Conservation (phyloP, 2,113 vertebrate genomes). For the Limanda limanda region DNA sequence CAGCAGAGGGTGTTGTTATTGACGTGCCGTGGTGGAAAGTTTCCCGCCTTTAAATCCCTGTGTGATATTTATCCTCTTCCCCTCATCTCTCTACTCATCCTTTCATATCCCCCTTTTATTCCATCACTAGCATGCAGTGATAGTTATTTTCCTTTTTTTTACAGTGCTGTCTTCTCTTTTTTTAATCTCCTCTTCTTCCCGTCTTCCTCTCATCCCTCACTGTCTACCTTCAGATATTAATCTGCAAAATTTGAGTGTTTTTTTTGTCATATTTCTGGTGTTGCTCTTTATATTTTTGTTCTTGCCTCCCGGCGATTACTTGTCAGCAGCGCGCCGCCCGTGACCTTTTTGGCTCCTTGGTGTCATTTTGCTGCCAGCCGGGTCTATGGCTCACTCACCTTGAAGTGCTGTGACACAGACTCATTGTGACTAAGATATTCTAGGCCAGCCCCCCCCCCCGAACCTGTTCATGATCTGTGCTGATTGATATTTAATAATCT, state of each 20-base stretch:
- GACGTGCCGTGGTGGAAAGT: constrained; percentile 4
- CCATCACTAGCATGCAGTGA: not conserved
- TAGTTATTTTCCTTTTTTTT: constrained; percentile 1
- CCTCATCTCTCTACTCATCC: constrained; percentile 17
- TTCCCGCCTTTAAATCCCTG: constrained; percentile 47
- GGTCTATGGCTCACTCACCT: not conserved
- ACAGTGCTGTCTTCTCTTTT: not conserved
- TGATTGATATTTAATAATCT: not conserved
- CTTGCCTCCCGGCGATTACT: not conserved
- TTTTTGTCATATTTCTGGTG: not conserved
- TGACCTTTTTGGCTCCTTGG: not conserved
- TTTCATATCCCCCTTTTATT: constrained; percentile 15
- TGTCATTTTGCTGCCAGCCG: not conserved
- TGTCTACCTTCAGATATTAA: not conserved
- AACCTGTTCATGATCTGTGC: not conserved
- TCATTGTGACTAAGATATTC: not conserved
- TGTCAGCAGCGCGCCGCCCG: not conserved
- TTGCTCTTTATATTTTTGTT: not conserved
- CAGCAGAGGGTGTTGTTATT: constrained; percentile 21
- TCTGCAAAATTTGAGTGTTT: constrained; percentile 2
- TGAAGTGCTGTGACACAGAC: not conserved
- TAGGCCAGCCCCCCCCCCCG: not conserved
- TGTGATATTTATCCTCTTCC: constrained; percentile 54
- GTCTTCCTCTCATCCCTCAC: not conserved
- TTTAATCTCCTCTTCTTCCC: not conserved